These are phyloP conservation scores for Globodera rostochiensis DNA, from an alignment of 1,140 invertebrate species.

Conservation along the genomic window DNA sequence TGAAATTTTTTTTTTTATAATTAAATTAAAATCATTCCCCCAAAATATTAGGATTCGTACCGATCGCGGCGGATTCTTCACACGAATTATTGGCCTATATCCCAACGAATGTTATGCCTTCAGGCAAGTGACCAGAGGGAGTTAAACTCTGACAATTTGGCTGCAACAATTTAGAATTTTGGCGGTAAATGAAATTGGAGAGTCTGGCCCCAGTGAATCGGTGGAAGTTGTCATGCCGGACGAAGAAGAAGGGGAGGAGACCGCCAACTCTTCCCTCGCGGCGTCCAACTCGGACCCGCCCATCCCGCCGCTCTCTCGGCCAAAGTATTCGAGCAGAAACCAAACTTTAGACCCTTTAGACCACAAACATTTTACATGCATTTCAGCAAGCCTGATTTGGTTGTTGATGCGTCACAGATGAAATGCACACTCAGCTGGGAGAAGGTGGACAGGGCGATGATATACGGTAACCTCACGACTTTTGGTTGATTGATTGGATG, in stretches of 20 bases:
- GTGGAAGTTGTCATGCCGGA: conserved; percentile 29
- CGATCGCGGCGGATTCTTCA: conserved; percentile 12
- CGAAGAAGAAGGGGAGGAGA: conserved; percentile 18
- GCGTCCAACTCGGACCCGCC: conserved; percentile 2
- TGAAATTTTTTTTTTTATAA: neutral
- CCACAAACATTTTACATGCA: neutral
- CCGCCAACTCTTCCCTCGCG: neutral
- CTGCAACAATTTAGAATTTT: conserved; percentile 77
- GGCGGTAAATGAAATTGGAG: conserved; percentile 94
- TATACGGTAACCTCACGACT: conserved; percentile 20
- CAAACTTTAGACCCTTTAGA: neutral
- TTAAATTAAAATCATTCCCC: neutral
- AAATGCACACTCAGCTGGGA: conserved; percentile 30
- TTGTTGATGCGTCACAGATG: conserved; percentile 3
- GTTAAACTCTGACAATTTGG: neutral
- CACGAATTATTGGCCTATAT: neutral
- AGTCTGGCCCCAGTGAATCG: conserved; percentile 72
- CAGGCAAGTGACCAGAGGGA: conserved; percentile 70
- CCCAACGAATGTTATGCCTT: conserved; percentile 35
- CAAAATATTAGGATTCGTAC: conserved; percentile 2
- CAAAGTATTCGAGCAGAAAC: neutral
- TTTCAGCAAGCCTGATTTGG: conserved; percentile 21
- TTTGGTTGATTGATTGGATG: neutral
- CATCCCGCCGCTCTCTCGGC: neutral
- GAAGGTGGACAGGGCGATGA: conserved; percentile 32